A percentile compares a stretch with the other conserved stretches of the same genome.
Evolutionary conservation across 2,113 vertebrate genomes (phyloP).

Genomic region (Pelusios castaneus): DNA sequence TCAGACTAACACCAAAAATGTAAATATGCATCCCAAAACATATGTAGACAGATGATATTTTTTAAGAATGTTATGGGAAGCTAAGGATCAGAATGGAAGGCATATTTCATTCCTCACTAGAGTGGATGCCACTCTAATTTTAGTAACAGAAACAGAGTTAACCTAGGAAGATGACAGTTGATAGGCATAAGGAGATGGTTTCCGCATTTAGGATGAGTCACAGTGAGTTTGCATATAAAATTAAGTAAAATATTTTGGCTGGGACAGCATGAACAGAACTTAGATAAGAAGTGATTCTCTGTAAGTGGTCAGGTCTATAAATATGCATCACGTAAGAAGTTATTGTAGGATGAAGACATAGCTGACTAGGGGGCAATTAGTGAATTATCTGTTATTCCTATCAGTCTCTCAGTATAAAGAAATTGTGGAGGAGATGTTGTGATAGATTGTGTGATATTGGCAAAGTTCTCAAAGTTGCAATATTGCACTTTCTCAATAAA

Average conservation of each 20-base stretch:
- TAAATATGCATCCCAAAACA: not conserved
- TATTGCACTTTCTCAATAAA: not conserved
- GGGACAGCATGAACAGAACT: constrained; percentile 65
- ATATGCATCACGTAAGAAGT: constrained; percentile 34
- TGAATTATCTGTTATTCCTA: not conserved
- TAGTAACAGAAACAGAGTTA: not conserved
- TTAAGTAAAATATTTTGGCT: constrained; percentile 50
- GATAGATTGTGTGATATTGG: not conserved
- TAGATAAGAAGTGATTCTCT: constrained; percentile 61
- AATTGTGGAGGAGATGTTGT: not conserved
- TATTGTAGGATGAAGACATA: constrained; percentile 1
- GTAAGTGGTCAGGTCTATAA: constrained; percentile 62
- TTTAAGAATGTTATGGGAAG: constrained; percentile 3
- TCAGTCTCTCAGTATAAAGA: not conserved
- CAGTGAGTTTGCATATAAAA: constrained; percentile 51
- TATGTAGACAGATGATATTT: not conserved
- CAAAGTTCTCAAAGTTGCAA: not conserved
- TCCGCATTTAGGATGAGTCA: constrained; percentile 13
- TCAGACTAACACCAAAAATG: not conserved
- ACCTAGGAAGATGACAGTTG: not conserved
- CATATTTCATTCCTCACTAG: not conserved
- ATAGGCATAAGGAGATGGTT: constrained; percentile 8
- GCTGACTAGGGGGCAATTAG: not conserved
- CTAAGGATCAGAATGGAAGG: not conserved
- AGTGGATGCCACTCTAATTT: not conserved